Conservation (phyloP, 2,888 invertebrate genomes). For the Tetheella fluctuosa region DNA sequence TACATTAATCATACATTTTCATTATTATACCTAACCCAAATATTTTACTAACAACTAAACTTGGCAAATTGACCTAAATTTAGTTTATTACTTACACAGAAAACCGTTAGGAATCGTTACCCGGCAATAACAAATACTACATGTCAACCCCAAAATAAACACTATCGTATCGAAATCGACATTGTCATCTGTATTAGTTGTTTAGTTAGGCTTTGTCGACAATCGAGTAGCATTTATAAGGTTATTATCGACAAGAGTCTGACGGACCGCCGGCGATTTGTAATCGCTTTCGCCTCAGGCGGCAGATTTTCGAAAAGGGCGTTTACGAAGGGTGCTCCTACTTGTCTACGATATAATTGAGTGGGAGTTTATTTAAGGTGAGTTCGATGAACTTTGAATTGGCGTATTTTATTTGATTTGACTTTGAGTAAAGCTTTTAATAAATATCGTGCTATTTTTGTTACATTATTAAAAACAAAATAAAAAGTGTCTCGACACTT, state of each 20-base stretch:
- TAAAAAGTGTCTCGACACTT: not conserved
- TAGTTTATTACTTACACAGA: slow-evolving; percentile 14
- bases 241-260: slow-evolving; percentile 52
- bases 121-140: slow-evolving; percentile 27
- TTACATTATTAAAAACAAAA: not conserved
- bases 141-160: slow-evolving; percentile 52
- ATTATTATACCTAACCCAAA: not conserved
- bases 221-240: slow-evolving; percentile 49
- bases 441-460: slow-evolving; percentile 19
- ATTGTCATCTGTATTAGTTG: slow-evolving; percentile 62
- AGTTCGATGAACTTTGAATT: slow-evolving; percentile 45
- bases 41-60: not conserved
- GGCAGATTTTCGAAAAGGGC: slow-evolving; percentile 42
- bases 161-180: slow-evolving; percentile 45
- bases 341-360: slow-evolving; percentile 57
- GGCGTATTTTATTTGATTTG: too few species aligned
- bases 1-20: too few species aligned
- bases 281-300: slow-evolving; percentile 67
- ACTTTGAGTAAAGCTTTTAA: slow-evolving; percentile 8
- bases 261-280: slow-evolving; percentile 28
- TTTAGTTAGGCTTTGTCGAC: slow-evolving; percentile 61
- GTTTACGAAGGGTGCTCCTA: slow-evolving; percentile 38
- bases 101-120: slow-evolving; percentile 33
- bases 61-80: not conserved
- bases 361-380: slow-evolving; percentile 37